Base-by-base conservation (phyloP, 2,113 vertebrate genomes). In the Fregetta grallaria region DNA sequence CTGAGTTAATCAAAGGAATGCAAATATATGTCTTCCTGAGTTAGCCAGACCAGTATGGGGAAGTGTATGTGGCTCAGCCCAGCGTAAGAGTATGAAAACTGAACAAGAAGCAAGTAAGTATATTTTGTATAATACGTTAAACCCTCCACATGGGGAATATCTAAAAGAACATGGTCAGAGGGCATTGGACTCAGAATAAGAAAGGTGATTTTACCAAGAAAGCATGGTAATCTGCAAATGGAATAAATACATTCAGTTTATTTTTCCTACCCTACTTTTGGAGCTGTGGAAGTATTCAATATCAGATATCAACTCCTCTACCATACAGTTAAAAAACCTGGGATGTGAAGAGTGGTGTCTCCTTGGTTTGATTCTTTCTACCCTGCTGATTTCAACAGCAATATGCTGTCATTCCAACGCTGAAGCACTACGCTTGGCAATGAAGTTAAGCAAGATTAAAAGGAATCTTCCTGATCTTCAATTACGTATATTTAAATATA, bases 221-320 rank as follows among this genome's bases (percentile, higher is more conserved):
- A 92, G 11, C 27, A 23, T 13, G 30, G 45, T 40, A 86, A 79
- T n/a, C 53, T 88, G 45, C 75, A 94, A 97, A 94, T 40, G 36
- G 47, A 92, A 96, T 72, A 90, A 97, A 85, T 30, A 73, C 47
- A 68, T 63, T 73, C 45, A 56, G 50, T 62, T 94, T 88, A 78
- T 79, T 95, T 89, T 79, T 66, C 32, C 76, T 89, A 82, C 42
- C 34, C 79, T 90, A 79, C 32, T 90, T 92, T 65, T 61, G 72
- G 19, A 95, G 75, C 62, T 67, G 38, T 87, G 22, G 36, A 90
- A 95, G 26, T 68, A 56, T 42, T 45, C 49, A 10, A n/a, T 42
- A 71, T 21, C 47, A 79, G 75, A 59, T 61, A 92, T 52, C 38
- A 94, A 45, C 44, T 85, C 36, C 23, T 79, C 40, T 87, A 26